Conservation (phyloP, 2,113 vertebrate genomes). For the Barbus barbus region DNA sequence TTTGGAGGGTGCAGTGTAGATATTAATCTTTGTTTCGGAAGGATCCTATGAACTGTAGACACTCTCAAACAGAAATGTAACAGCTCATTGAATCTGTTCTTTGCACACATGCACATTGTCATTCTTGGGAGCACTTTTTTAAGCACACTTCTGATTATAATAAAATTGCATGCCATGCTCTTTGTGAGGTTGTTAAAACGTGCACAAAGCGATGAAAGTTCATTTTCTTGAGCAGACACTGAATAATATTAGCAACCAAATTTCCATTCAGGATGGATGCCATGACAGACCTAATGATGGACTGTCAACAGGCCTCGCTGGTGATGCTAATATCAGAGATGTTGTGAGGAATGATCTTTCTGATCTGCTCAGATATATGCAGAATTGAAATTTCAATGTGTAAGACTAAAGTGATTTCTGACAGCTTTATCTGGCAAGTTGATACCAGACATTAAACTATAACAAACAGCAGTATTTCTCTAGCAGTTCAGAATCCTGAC, state of each 20-base stretch:
- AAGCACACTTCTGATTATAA: conserved; percentile 56
- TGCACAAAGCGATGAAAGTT: conserved; percentile 54
- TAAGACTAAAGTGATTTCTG: conserved; percentile 80
- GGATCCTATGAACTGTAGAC: conserved; percentile 1
- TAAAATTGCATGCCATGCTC: conserved; percentile 58
- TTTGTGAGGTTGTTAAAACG: conserved; percentile 55
- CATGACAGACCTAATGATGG: conserved; percentile 60
- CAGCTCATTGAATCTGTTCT: conserved; percentile 41
- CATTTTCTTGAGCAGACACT: conserved; percentile 61
- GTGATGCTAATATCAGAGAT: conserved; percentile 59
- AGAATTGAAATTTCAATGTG: conserved; percentile 73
- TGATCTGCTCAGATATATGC: conserved; percentile 63
- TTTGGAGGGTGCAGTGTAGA: background rate
- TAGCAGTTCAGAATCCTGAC: conserved; percentile 66
- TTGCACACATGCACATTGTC: conserved; percentile 53
- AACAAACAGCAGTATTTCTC: conserved; percentile 75
- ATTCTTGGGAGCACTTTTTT: conserved; percentile 48
- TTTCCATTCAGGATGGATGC: conserved; percentile 55
- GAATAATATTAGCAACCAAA: conserved; percentile 58
- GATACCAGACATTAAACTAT: conserved; percentile 76
- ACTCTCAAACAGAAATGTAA: conserved; percentile 8
- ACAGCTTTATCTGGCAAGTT: conserved; percentile 76
- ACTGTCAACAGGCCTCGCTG: conserved; percentile 59
- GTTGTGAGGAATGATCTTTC: conserved; percentile 57
- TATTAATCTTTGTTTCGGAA: conserved; percentile 1